Evolutionary conservation across 2,888 invertebrate genomes (phyloP).

Genomic region (Cacoxenus indagator): DNA sequence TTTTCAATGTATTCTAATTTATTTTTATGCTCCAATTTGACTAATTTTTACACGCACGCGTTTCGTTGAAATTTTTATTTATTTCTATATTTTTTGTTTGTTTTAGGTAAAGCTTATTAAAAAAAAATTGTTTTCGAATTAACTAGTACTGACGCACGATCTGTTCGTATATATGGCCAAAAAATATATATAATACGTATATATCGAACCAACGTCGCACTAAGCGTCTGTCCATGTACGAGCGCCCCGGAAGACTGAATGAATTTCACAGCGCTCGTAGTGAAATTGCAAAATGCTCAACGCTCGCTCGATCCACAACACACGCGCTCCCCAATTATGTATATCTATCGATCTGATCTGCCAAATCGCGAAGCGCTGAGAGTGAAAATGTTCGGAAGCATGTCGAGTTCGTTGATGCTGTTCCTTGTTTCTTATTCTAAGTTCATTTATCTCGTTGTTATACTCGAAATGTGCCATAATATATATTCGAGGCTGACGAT

Average conservation of each 20-base stretch:
- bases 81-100: neutral
- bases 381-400: neutral
- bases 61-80: slow-evolving; percentile 14
- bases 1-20: slow-evolving; percentile 7
- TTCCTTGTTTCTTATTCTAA: too few species aligned
- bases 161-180: slow-evolving; percentile 1
- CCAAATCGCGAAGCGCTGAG: neutral
- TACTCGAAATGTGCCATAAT: too few species aligned
- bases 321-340: neutral
- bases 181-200: neutral
- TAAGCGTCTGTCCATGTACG: neutral
- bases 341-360: neutral
- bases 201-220: slow-evolving; percentile 6
- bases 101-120: neutral
- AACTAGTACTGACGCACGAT: neutral
- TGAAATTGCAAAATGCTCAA: neutral
- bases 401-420: neutral
- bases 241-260: slow-evolving; percentile 8
- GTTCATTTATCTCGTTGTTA: too few species aligned
- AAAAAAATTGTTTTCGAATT: neutral
- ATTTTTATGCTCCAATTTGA: slow-evolving; percentile 5
- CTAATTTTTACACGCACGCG: neutral
- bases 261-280: neutral
- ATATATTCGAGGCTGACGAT: too few species aligned
- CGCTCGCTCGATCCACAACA: neutral